A percentile compares a stretch with the other conserved stretches of the same genome.
Evolutionary conservation across 2,113 vertebrate species (phyloP).

Genomic region (Corythaeola cristata): DNA sequence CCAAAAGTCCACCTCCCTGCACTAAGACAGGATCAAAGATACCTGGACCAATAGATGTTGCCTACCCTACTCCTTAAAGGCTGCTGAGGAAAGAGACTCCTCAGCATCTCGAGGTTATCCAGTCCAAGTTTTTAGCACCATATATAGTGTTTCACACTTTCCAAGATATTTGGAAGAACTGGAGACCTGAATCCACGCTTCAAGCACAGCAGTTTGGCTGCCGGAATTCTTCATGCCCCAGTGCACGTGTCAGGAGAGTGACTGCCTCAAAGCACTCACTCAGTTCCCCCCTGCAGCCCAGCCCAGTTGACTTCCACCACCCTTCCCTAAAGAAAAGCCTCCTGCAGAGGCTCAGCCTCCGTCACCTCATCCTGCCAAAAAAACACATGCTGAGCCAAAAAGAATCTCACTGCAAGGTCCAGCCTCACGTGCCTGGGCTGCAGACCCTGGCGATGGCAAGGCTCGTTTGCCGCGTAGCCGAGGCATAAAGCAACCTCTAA

Average conservation of each 20-base stretch:
- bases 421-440: not conserved
- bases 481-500: not conserved
- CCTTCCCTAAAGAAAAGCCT: not conserved
- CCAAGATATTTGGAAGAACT: not conserved
- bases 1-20: not conserved
- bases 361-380: not conserved
- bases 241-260: not conserved
- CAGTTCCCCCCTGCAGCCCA: not conserved
- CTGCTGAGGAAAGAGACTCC: not conserved
- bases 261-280: not conserved
- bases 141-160: not conserved
- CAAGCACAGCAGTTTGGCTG: not conserved
- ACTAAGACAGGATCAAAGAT: not conserved
- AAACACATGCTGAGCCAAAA: not conserved
- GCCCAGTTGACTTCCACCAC: not conserved
- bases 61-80: not conserved
- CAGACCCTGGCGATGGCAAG: not conserved
- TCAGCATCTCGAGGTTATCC: not conserved
- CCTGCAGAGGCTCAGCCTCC: not conserved
- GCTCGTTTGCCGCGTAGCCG: rapidly evolving
- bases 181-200: not conserved
- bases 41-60: not conserved
- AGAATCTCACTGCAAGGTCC: not conserved
- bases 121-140: not conserved
- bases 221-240: not conserved